phyloP scores from a whole-genome alignment of 1,140 invertebrate species.

The Belonocnema kinseyi region DNA sequence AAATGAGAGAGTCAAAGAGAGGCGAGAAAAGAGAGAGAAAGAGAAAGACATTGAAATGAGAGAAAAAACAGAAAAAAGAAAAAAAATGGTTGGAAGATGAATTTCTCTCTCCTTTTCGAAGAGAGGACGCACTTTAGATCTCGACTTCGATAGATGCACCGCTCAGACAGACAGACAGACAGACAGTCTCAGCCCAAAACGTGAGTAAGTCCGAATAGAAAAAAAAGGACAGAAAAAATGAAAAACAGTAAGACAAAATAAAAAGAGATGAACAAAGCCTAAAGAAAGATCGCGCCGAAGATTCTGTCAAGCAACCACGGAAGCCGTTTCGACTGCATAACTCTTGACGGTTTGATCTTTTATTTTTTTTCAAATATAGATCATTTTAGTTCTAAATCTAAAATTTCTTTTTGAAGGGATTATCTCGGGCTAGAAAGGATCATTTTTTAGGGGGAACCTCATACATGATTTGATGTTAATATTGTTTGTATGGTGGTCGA shows the following conservation, averaged over 20 bases:
- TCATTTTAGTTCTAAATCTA: too few relatives aligned
- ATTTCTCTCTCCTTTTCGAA: slow-evolving; percentile 43
- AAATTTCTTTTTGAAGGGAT: too few relatives aligned
- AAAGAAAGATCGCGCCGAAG: slow-evolving; percentile 50
- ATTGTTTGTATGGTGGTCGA: too few relatives aligned
- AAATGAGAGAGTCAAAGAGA: not conserved
- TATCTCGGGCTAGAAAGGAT: too few relatives aligned
- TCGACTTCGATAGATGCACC: slow-evolving; percentile 49
- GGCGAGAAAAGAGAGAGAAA: not conserved
- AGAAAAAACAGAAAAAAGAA: not conserved
- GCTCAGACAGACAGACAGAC: slow-evolving; percentile 42
- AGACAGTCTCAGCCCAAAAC: slow-evolving; percentile 46
- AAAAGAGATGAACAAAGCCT: slow-evolving; percentile 38
- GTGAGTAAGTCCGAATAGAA: slow-evolving; percentile 46
- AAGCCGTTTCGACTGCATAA: slow-evolving; percentile 54
- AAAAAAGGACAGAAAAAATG: slow-evolving; percentile 41
- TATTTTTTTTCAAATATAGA: too few relatives aligned
- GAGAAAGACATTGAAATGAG: not conserved
- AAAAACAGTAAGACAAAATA: slow-evolving; percentile 40
- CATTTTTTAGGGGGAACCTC: too few relatives aligned
- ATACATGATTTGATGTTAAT: too few relatives aligned
- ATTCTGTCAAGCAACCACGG: slow-evolving; percentile 58
- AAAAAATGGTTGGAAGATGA: slow-evolving; percentile 25
- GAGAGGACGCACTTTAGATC: slow-evolving; percentile 52
- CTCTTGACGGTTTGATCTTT: slow-evolving; percentile 39